Conservation (phyloP, 2,888 invertebrate genomes). For the Cephus pulcher region DNA sequence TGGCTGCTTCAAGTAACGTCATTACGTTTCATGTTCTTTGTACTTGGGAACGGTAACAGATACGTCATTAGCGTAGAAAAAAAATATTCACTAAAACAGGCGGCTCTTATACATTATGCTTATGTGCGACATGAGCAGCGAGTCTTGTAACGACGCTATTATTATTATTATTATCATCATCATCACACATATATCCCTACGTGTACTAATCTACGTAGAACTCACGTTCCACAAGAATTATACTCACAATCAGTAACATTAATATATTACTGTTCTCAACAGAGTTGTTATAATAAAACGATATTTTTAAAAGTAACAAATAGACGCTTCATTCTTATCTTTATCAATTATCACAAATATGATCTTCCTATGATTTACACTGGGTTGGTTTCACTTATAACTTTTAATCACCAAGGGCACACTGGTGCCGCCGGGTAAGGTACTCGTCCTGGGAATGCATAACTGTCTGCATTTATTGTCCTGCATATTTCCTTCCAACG, state of each 20-base stretch:
- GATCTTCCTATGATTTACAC: background rate
- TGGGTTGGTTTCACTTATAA: background rate
- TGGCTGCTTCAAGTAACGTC: background rate
- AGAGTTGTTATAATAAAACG: constrained; percentile 47
- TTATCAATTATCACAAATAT: background rate
- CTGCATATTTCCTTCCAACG: constrained; percentile 79
- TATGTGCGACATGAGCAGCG: background rate
- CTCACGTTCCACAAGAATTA: constrained; percentile 37
- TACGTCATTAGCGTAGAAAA: background rate
- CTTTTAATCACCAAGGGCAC: constrained; percentile 70
- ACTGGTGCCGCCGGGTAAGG: constrained; percentile 73
- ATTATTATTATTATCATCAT: background rate
- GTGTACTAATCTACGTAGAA: constrained; percentile 7
- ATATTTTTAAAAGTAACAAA: constrained; percentile 39
- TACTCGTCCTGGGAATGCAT: constrained; percentile 70
- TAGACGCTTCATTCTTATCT: background rate
- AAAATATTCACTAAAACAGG: background rate
- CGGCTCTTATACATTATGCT: background rate
- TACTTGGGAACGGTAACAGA: background rate
- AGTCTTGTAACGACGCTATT: background rate
- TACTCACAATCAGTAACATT: constrained; percentile 33
- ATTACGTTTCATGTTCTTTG: background rate
- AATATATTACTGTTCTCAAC: constrained; percentile 35
- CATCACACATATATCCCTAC: background rate
- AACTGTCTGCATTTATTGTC: constrained; percentile 73